Conservation (phyloP, 2,888 invertebrate genomes). For the Maniola hyperantus region DNA sequence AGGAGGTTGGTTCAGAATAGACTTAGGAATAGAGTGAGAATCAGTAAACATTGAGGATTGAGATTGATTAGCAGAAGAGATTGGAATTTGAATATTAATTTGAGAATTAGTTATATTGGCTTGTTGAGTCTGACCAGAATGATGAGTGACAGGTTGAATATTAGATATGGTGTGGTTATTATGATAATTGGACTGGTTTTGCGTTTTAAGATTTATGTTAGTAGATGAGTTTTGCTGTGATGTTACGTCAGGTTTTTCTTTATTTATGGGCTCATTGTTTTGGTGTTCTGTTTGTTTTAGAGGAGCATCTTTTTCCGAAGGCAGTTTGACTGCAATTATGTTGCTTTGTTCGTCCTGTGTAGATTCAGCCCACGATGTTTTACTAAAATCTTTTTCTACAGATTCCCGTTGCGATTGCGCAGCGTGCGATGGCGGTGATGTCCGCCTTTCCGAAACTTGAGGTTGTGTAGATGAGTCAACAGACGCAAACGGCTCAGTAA, state of each 20-base stretch:
- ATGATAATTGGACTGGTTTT: slow-evolving; percentile 38
- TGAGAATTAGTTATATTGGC: slow-evolving; percentile 36
- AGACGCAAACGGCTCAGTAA: slow-evolving; percentile 62
- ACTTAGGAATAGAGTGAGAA: slow-evolving; percentile 38
- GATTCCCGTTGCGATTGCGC: slow-evolving; percentile 73
- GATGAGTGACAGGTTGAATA: slow-evolving; percentile 25
- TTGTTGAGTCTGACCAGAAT: slow-evolving; percentile 32
- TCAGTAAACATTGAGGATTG: slow-evolving; percentile 41
- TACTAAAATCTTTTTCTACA: slow-evolving; percentile 69
- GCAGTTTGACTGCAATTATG: slow-evolving; percentile 47
- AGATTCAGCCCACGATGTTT: slow-evolving; percentile 77
- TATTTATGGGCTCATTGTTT: slow-evolving; percentile 47
- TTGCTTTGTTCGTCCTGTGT: slow-evolving; percentile 66
- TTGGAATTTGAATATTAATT: slow-evolving; percentile 37
- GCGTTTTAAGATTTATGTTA: slow-evolving; percentile 35
- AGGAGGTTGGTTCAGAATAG: slow-evolving; percentile 52
- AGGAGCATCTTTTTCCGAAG: slow-evolving; percentile 51
- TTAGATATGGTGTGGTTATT: slow-evolving; percentile 32
- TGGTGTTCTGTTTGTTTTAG: slow-evolving; percentile 52
- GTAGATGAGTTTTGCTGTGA: slow-evolving; percentile 43
- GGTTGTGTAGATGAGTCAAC: slow-evolving; percentile 55
- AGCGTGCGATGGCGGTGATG: slow-evolving; percentile 62
- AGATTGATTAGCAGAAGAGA: slow-evolving; percentile 40
- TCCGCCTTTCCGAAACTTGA: slow-evolving; percentile 78
- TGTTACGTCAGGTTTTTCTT: slow-evolving; percentile 50